phyloP scores from a whole-genome alignment of 1,140 invertebrate genomes.

The Drosophila orena region DNA sequence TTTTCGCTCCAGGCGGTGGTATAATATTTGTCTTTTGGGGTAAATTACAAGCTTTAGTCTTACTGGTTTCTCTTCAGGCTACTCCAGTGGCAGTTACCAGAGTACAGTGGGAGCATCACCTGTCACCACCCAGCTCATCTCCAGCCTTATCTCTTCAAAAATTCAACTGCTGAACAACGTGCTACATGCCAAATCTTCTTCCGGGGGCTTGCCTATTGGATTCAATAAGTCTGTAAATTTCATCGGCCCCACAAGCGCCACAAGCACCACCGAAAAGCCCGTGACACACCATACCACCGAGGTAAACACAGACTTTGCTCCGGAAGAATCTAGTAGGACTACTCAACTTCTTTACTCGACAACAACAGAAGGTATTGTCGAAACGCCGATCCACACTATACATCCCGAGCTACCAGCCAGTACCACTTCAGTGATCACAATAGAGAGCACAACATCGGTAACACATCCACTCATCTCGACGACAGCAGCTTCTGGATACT shows the following conservation, averaged over 20 bases:
- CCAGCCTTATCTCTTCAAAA: constrained; percentile 51
- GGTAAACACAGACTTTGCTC: constrained; percentile 74
- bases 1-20: constrained; percentile 57
- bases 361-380: constrained; percentile 62
- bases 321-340: constrained; percentile 58
- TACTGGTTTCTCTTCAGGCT: constrained; percentile 25
- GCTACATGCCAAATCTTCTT: constrained; percentile 52
- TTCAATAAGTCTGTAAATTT: constrained; percentile 43
- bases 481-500: constrained; percentile 25
- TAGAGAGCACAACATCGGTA: constrained; percentile 11
- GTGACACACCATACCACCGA: constrained; percentile 57
- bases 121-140: constrained; percentile 51
- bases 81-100: constrained; percentile 18
- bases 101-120: constrained; percentile 41
- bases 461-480: constrained; percentile 20
- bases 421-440: constrained; percentile 24
- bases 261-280: constrained; percentile 51
- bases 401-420: constrained; percentile 58
- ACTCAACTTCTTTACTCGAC: constrained; percentile 71
- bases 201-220: constrained; percentile 52
- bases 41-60: not conserved
- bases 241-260: constrained; percentile 1
- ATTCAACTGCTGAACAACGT: constrained; percentile 52
- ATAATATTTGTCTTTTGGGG: constrained; percentile 2
- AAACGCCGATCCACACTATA: constrained; percentile 68